These are phyloP conservation scores for Thaleichthys pacificus DNA, from an alignment of 2,797 vertebrate species.

Conservation along the genomic window DNA sequence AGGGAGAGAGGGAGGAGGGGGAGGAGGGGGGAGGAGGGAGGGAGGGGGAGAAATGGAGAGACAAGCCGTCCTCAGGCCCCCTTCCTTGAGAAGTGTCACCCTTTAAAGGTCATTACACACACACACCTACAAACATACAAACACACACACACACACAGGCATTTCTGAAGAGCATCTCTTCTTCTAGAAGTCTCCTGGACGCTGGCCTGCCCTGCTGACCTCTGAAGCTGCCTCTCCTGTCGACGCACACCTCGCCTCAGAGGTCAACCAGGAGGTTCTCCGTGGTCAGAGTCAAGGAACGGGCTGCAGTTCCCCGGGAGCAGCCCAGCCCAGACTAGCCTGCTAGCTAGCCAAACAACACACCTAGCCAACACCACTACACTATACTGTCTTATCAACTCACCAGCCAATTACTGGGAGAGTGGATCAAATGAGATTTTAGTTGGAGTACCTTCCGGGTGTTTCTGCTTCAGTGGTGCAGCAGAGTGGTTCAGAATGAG, in stretches of 20 bases:
- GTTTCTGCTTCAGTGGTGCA: constrained; percentile 1
- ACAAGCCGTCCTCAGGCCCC: too few relatives aligned
- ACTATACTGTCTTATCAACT: not conserved
- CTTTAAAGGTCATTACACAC: too few relatives aligned
- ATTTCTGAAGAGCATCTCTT: too few relatives aligned
- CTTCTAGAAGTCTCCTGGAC: too few relatives aligned
- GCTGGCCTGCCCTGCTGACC: too few relatives aligned
- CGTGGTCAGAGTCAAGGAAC: too few relatives aligned
- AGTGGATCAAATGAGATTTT: constrained; percentile 3
- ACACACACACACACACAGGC: too few relatives aligned
- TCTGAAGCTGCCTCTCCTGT: too few relatives aligned
- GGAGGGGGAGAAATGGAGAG: too few relatives aligned
- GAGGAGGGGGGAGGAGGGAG: not conserved
- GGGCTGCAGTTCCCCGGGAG: too few relatives aligned
- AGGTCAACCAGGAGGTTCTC: not conserved
- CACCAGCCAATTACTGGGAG: not conserved
- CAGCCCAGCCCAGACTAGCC: not conserved
- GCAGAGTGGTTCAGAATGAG: not conserved
- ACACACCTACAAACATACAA: too few relatives aligned
- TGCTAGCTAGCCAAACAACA: not conserved
- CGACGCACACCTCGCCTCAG: not conserved
- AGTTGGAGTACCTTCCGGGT: not conserved
- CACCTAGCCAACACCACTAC: not conserved
- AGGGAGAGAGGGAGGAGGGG: not conserved
- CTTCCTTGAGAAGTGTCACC: too few relatives aligned